A percentile compares a stretch with the other conserved stretches of the same genome.
These are phyloP conservation scores for Nannobrachium achirus DNA, from an alignment of 2,113 vertebrate species.

Conservation along the genomic window DNA sequence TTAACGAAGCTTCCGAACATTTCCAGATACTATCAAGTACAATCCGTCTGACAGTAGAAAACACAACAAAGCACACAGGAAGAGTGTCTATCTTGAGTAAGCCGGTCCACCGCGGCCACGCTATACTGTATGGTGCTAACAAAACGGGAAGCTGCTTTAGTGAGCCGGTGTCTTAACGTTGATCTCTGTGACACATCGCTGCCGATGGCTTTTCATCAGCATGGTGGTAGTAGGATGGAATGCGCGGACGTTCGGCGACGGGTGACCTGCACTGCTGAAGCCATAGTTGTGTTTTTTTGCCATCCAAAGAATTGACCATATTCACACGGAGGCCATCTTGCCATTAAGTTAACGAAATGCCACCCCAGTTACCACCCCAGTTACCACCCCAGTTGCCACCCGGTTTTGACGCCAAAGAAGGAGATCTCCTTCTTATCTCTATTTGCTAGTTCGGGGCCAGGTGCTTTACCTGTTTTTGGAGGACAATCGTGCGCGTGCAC, in stretches of 20 bases:
- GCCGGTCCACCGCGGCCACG: constrained; percentile 19
- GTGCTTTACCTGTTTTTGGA: too few relatives aligned
- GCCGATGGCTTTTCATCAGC: constrained; percentile 29
- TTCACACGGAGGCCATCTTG: too few relatives aligned
- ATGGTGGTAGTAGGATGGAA: constrained; percentile 4
- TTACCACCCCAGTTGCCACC: too few relatives aligned
- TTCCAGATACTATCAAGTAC: constrained; percentile 42
- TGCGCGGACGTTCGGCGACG: constrained; percentile 26
- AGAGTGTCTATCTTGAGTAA: constrained; percentile 25
- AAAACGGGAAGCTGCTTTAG: constrained; percentile 40
- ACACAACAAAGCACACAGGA: constrained; percentile 51
- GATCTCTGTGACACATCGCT: constrained; percentile 40
- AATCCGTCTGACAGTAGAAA: constrained; percentile 19
- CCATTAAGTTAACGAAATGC: too few relatives aligned
- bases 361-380: too few relatives aligned
- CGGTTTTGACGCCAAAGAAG: too few relatives aligned
- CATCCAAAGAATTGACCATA: too few relatives aligned
- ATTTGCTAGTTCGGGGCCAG: too few relatives aligned
- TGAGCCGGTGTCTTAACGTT: constrained; percentile 42
- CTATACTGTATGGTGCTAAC: constrained; percentile 66
- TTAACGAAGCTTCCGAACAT: constrained; percentile 63
- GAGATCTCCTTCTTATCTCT: too few relatives aligned
- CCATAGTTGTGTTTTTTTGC: constrained; percentile 24
- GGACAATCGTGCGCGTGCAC: too few relatives aligned
- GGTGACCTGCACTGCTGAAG: constrained; percentile 31